Evolutionary conservation across 2,888 invertebrate genomes (phyloP).

Genomic region (Lasioglossum villosulum): DNA sequence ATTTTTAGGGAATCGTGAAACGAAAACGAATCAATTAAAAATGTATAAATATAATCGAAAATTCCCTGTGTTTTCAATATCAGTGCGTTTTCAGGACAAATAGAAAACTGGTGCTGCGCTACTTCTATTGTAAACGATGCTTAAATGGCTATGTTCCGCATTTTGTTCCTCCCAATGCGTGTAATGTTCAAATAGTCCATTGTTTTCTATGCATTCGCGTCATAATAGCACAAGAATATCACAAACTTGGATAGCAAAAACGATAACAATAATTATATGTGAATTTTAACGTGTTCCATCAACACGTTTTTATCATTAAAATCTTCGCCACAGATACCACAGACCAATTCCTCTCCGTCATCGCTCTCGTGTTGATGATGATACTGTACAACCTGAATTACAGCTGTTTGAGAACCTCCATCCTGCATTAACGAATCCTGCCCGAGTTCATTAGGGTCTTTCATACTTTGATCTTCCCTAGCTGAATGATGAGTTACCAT

Average conservation of each 20-base stretch:
- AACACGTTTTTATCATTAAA: constrained; percentile 81
- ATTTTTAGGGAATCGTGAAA: constrained; percentile 28
- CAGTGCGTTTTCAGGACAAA: constrained; percentile 55
- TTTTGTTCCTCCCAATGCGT: constrained; percentile 23
- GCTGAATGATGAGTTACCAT: constrained; percentile 62
- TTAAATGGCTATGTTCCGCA: constrained; percentile 31
- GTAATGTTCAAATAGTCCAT: constrained; percentile 19
- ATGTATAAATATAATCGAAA: constrained; percentile 52
- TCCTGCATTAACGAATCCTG: constrained; percentile 65
- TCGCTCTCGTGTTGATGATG: constrained; percentile 75
- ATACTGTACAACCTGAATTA: constrained; percentile 72
- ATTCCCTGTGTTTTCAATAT: constrained; percentile 60
- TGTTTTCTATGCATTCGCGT: constrained; percentile 46
- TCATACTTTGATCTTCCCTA: constrained; percentile 48
- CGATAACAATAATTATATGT: constrained; percentile 78
- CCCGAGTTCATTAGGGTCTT: constrained; percentile 54
- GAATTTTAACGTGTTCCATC: constrained; percentile 83
- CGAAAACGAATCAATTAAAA: constrained; percentile 47
- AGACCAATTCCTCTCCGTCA: constrained; percentile 78
- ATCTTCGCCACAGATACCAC: constrained; percentile 83
- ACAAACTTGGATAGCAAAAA: constrained; percentile 66
- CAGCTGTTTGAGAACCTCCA: constrained; percentile 62
- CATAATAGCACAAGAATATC: constrained; percentile 63
- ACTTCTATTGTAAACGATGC: constrained; percentile 39
- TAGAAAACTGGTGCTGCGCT: constrained; percentile 56